Base-by-base conservation (phyloP, 2,888 invertebrate genomes). In the Diadegma fenestrale region DNA sequence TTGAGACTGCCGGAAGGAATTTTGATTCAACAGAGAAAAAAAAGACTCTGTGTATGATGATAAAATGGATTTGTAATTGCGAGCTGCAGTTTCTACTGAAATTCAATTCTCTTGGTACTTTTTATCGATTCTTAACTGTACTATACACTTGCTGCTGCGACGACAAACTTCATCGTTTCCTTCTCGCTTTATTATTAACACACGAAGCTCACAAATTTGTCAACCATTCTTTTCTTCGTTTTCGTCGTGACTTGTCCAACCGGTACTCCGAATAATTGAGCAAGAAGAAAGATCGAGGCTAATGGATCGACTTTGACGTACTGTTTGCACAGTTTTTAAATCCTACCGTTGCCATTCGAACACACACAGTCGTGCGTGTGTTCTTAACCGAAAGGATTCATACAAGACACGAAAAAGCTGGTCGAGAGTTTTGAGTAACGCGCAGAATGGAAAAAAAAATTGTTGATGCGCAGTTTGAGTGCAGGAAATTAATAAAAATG, bases 301-400 rank as follows among this genome's bases (percentile, higher is more conserved):
- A 90, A 90, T 90, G 90, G 90, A 90, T 89, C 87, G 88, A 85
- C 88, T 88, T 83, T 86, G 85, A 84, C 87, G 26, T 87, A 77
- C 75, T 90, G 89, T 90, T 90, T 90, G 90, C 90, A 90, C 88
- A 90, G 89, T 90, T 89, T 77, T 90, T 88, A 90, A 90, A 90
- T 88, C 88, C 87, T 86, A 87, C 87, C 75, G 76, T 76, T 86
- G 84, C 86, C 85, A 89, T 68, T 41, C 66, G 54, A 37, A 76
- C 37, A 61, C 63, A 61, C 63, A 87, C 82, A 78, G 78, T 86
- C 85, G 84, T 78, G 68, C 82, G 69, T 37, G 69, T 37, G 37
- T 84, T 68, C 82, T 82, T 79, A 48, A 78, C 79, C 77, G 76
- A n/a, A 72, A 58, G 64, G 51, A 54, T 12, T 51, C n/a, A n/a